Evolutionary conservation across 2,797 vertebrate species (phyloP).

Genomic region (Nannoperca australis): DNA sequence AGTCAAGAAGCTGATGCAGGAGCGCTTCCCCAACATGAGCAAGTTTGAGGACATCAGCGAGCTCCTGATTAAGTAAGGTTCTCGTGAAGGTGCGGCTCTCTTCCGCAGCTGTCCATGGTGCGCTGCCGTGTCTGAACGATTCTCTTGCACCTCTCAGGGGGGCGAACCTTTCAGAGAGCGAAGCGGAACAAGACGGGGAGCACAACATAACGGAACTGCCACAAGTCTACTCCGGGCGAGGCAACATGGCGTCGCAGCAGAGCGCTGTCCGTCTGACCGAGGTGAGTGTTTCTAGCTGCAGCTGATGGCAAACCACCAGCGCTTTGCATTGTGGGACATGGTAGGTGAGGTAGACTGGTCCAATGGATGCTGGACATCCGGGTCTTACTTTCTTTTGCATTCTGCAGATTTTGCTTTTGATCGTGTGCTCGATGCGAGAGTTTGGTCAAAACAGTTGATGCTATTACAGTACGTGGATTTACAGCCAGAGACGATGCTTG

Average conservation of each 20-base stretch:
- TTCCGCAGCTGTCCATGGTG: not conserved
- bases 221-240: slow-evolving; percentile 90
- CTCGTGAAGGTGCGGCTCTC: not conserved
- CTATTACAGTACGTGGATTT: too few relatives aligned
- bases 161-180: slow-evolving; percentile 92
- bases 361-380: too few relatives aligned
- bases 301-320: too few relatives aligned
- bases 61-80: slow-evolving; percentile 90
- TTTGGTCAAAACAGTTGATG: too few relatives aligned
- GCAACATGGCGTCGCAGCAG: slow-evolving; percentile 93
- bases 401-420: too few relatives aligned
- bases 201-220: slow-evolving; percentile 94
- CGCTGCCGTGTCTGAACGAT: not conserved
- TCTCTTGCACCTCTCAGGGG: slow-evolving; percentile 80
- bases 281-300: slow-evolving; percentile 71
- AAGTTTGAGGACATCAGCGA: slow-evolving; percentile 95
- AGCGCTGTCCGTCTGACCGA: slow-evolving; percentile 93
- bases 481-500: not conserved
- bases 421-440: too few relatives aligned
- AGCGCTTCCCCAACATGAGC: slow-evolving; percentile 94
- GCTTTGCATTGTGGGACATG: too few relatives aligned
- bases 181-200: slow-evolving; percentile 92
- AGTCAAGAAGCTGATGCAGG: slow-evolving; percentile 95
- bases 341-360: too few relatives aligned
- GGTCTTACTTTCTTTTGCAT: too few relatives aligned